A percentile compares a stretch with the other conserved stretches of the same genome.
Evolutionary conservation across 2,113 vertebrate species (phyloP).

Genomic region (Leucopsar rothschildi): DNA sequence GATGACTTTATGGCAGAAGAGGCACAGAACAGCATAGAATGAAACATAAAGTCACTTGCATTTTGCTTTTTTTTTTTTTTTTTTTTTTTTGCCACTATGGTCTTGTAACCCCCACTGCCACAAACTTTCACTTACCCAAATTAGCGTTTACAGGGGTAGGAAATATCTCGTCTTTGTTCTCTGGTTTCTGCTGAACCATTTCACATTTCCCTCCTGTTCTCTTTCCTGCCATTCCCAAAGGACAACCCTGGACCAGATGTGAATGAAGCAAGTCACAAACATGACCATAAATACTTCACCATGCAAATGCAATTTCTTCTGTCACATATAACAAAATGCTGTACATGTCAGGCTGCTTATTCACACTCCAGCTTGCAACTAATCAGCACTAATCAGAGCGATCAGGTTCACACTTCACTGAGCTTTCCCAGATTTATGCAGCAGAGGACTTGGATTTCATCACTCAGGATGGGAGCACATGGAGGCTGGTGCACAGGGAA

Average conservation of each 20-base stretch:
- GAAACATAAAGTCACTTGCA: not conserved
- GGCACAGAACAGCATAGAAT: not conserved
- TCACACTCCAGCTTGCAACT: conserved; percentile 53
- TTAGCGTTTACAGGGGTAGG: not conserved
- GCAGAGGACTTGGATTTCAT: not conserved
- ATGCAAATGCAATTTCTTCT: conserved; percentile 37
- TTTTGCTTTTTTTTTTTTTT: not conserved
- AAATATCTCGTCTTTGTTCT: conserved; percentile 38
- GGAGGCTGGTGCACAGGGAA: not conserved
- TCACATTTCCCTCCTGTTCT: conserved; percentile 30
- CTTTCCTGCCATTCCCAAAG: conserved; percentile 26
- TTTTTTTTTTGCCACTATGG: not conserved
- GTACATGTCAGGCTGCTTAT: conserved; percentile 35
- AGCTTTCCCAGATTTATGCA: conserved; percentile 38
- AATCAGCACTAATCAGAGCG: conserved; percentile 45
- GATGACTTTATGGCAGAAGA: not conserved
- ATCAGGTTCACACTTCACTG: conserved; percentile 52
- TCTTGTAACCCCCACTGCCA: not conserved
- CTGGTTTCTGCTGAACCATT: conserved; percentile 25
- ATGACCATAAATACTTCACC: conserved; percentile 64
- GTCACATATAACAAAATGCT: not conserved
- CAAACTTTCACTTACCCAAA: not conserved
- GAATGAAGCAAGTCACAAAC: conserved; percentile 57
- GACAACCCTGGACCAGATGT: conserved; percentile 55
- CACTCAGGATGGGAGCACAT: not conserved